A percentile compares a stretch with the other conserved stretches of the same genome.
phyloP scores from a whole-genome alignment of 2,797 vertebrate genomes.

The Apodemus agrarius region DNA sequence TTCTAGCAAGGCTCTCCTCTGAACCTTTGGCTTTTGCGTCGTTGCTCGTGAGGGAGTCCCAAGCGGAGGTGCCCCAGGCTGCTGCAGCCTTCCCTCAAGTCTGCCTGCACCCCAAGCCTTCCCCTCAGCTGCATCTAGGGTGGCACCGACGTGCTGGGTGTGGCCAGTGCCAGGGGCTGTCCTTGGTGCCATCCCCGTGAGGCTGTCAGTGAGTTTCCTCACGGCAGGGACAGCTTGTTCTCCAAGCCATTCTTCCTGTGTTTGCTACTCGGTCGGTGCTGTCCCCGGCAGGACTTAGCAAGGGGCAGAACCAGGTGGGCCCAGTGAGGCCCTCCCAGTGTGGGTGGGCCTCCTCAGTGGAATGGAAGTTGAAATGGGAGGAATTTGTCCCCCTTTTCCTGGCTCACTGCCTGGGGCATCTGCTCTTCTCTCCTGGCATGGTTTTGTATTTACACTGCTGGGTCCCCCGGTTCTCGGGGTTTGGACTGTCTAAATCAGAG shows the following conservation, averaged over 20 bases:
- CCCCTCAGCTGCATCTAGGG: too few relatives aligned
- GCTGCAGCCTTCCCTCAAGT: not conserved
- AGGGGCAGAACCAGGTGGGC: not conserved
- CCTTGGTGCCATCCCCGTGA: too few relatives aligned
- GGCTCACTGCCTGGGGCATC: not conserved
- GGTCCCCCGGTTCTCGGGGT: not conserved
- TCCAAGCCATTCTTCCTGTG: accelerated
- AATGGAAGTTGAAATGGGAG: not conserved
- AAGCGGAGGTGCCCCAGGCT: not conserved
- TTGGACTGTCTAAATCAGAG: not conserved
- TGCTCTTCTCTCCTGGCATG: not conserved
- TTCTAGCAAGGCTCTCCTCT: too few relatives aligned
- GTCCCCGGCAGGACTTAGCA: not conserved
- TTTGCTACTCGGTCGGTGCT: not conserved
- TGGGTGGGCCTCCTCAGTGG: not conserved
- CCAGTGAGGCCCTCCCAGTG: not conserved
- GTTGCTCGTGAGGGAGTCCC: accelerated
- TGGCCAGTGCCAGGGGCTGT: not conserved
- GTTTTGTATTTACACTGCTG: accelerated
- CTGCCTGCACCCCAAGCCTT: too few relatives aligned
- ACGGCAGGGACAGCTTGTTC: accelerated
- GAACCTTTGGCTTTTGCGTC: not conserved
- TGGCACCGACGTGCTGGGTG: accelerated
- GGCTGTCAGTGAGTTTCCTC: not conserved
- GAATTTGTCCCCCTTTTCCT: too few relatives aligned